Base-by-base conservation (phyloP, 1,140 invertebrate genomes). In the Delia radicum region DNA sequence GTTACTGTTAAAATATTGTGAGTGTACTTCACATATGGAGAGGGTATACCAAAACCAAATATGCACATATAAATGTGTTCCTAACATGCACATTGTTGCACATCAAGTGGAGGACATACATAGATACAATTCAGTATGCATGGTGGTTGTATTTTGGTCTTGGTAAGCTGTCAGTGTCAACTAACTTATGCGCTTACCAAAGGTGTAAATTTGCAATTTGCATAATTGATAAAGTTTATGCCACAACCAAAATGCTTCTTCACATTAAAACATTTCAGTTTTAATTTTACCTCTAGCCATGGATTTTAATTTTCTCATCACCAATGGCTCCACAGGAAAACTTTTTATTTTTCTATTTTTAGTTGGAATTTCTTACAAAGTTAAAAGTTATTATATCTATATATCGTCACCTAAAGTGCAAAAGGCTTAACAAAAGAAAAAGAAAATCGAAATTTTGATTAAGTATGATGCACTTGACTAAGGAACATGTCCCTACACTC, bases 191-290 rank as follows among this genome's bases (percentile, higher is more conserved):
- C 48, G 28, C 28, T 48, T 61, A 27, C 48, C 29, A 33, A 61
- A 75, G 75, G 75, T 75, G 75, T 75, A 71, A 62, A 72, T 37
- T 63, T 75, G 28, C 48, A 71, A 75, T 75, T 72, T 75, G 75
- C 75, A 75, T 75, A 75, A 75, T 75, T 75, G 67, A 69, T 72
- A 72, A 72, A 75, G 75, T 75, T 75, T 75, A 67, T 42, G 31
- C 74, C 61, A 63, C 74, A 18, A 26, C 2, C n/a, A 18, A 13
- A 65, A 18, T 55, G 48, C 18, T 55, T 21, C 24, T 55, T 55
- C 48, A 55, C 48, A 55, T 18, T 55, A 24, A 24, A 21, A 55
- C 21, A 21, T 21, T 21, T 21, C 48, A 55, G 15, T 55, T 55
- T 24, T 24, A 18, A 55, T 55, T 55, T 24, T 6, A 55, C 21